Percentiles rank a stretch among this genome's conserved stretches.
Evolutionary conservation across 2,888 invertebrate genomes (phyloP).

Genomic region (Amphipoea lucens): DNA sequence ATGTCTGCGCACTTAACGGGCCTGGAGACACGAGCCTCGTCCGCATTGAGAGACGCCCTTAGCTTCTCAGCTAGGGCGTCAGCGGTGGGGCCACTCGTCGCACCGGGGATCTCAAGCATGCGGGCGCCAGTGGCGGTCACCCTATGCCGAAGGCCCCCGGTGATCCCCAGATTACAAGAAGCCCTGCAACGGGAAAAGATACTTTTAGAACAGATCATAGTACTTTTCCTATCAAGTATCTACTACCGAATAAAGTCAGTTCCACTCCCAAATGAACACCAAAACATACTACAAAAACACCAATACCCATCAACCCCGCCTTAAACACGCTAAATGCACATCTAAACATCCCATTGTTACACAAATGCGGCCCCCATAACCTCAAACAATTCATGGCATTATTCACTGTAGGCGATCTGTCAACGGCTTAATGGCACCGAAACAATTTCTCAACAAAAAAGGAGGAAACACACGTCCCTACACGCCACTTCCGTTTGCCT

Average conservation of each 20-base stretch:
- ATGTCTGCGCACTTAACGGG: too few relatives aligned
- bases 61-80: too few relatives aligned
- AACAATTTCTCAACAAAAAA: constrained; percentile 90
- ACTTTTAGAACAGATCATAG: background rate
- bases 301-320: constrained; percentile 43
- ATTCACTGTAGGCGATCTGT: constrained; percentile 88
- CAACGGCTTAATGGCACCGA: constrained; percentile 90
- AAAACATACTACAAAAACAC: constrained; percentile 13
- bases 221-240: background rate
- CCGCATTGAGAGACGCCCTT: too few relatives aligned
- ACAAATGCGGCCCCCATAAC: constrained; percentile 75
- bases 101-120: too few relatives aligned
- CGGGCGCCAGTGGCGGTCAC: too few relatives aligned
- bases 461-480: constrained; percentile 88
- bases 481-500: constrained; percentile 86
- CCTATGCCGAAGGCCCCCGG: too few relatives aligned
- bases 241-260: background rate
- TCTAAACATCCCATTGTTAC: constrained; percentile 76
- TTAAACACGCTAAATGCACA: constrained; percentile 68
- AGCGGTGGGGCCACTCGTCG: too few relatives aligned
- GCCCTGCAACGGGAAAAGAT: too few relatives aligned
- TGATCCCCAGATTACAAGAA: too few relatives aligned
- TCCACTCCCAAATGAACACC: constrained; percentile 1
- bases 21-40: too few relatives aligned
- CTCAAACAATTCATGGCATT: constrained; percentile 85